Evolutionary conservation across 1,140 invertebrate species (phyloP).

Genomic region (Drosophila arizonae): DNA sequence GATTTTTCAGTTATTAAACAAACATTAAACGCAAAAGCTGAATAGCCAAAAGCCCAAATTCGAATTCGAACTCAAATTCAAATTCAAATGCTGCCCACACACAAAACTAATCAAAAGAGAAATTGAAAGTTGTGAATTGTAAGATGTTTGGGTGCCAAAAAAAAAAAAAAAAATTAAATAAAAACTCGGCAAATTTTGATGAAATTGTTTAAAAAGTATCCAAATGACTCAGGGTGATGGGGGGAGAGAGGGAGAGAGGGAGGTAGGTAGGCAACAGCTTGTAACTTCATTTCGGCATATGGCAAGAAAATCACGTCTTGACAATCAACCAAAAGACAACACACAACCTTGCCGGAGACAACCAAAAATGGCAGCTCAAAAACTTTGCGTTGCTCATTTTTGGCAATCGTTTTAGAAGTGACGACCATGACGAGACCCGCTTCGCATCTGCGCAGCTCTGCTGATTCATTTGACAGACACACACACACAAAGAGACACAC

Average conservation of each 20-base stretch:
- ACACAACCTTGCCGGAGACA: conserved; percentile 28
- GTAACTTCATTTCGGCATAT: conserved; percentile 28
- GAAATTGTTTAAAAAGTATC: conserved; percentile 2
- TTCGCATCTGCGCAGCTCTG: not conserved
- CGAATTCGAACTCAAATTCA: conserved; percentile 18
- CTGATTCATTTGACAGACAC: conserved; percentile 40
- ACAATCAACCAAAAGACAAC: conserved; percentile 39
- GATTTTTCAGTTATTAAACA: conserved; percentile 65
- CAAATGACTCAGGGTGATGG: conserved; percentile 4
- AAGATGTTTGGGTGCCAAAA: conserved; percentile 7
- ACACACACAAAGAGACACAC: not conserved
- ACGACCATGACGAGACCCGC: conserved; percentile 43
- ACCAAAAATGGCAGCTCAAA: conserved; percentile 68
- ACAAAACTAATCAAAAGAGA: conserved; percentile 28
- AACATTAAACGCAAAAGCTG: conserved; percentile 60
- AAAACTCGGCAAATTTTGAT: not conserved
- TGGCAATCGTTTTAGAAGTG: conserved; percentile 67
- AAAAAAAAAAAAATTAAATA: not conserved
- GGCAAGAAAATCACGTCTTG: conserved; percentile 65
- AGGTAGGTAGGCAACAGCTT: conserved; percentile 1
- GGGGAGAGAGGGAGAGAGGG: not conserved
- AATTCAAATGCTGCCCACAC: conserved; percentile 43
- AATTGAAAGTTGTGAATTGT: conserved; percentile 40
- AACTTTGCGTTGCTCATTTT: conserved; percentile 46
- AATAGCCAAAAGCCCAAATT: conserved; percentile 15